Conservation (phyloP, 1,140 invertebrate species). For the Hormaphis cornu region DNA sequence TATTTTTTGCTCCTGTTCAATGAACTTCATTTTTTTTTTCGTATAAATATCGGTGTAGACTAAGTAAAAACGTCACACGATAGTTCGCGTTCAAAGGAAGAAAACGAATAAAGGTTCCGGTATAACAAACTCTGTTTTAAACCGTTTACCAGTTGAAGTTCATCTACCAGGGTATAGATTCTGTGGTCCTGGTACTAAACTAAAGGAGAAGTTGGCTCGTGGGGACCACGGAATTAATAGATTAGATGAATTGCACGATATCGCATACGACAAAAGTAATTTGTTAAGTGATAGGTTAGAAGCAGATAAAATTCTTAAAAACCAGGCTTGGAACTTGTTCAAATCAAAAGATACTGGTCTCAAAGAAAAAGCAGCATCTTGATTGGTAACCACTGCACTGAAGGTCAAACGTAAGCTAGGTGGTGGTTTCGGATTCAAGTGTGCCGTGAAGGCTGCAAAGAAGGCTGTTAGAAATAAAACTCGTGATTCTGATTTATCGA, state of each 20-base stretch:
- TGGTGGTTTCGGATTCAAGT: conserved; percentile 32
- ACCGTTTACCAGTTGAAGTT: conserved; percentile 43
- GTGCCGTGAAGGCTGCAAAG: background rate
- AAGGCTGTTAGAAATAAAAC: background rate
- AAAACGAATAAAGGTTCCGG: conserved; percentile 30
- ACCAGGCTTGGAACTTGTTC: conserved; percentile 42
- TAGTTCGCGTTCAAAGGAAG: background rate
- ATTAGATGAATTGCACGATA: conserved; percentile 45
- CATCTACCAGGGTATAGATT: conserved; percentile 41
- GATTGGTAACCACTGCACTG: conserved; percentile 38
- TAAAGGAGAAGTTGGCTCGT: conserved; percentile 41
- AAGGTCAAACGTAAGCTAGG: conserved; percentile 40
- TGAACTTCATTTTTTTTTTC: background rate
- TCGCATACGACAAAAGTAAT: conserved; percentile 42
- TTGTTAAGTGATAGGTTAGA: conserved; percentile 40
- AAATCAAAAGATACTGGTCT: conserved; percentile 41
- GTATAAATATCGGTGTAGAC: background rate
- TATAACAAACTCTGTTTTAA: conserved; percentile 41
- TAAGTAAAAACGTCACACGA: background rate
- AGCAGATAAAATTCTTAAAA: conserved; percentile 42
- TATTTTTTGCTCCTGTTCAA: background rate
- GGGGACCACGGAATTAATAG: conserved; percentile 40
- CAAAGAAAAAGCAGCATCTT: conserved; percentile 40
- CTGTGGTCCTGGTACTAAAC: conserved; percentile 45
- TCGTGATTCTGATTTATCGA: background rate